Evolutionary conservation across 2,888 invertebrate genomes (phyloP).

Genomic region (Peribatodes rhomboidaria): DNA sequence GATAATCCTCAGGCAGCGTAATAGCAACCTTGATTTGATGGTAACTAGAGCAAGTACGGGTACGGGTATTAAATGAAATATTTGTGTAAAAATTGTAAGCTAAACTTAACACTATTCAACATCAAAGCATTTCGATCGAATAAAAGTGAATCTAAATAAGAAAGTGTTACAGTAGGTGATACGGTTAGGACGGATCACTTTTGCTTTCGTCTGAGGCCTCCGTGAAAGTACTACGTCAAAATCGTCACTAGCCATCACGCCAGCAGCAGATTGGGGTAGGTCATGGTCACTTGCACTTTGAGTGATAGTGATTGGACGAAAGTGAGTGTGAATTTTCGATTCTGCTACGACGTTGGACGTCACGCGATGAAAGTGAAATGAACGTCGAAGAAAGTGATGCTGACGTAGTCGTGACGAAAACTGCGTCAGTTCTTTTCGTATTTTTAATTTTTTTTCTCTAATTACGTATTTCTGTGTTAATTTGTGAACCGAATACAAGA

Average conservation of each 20-base stretch:
- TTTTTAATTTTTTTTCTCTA: neutral
- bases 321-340: conserved; percentile 53
- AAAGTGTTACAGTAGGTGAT: conserved; percentile 55
- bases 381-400: conserved; percentile 1
- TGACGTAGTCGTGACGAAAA: conserved; percentile 25
- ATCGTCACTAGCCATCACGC: conserved; percentile 50
- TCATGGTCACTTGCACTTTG: conserved; percentile 71
- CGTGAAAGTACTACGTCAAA: conserved; percentile 56
- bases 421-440: neutral
- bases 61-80: no score
- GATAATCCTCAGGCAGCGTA: neutral
- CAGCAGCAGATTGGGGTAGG: conserved; percentile 54
- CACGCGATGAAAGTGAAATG: conserved; percentile 34
- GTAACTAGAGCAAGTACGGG: neutral
- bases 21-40: neutral
- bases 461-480: no score
- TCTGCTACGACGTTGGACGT: conserved; percentile 38
- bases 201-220: conserved; percentile 55
- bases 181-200: conserved; percentile 52
- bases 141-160: conserved; percentile 29
- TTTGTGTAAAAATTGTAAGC: no score
- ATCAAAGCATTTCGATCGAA: neutral
- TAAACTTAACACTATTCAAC: neutral
- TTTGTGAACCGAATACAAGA: no score
- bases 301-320: conserved; percentile 64